Base-by-base conservation (phyloP, 2,797 vertebrate species). In the Sebastes kiyomatsui region DNA sequence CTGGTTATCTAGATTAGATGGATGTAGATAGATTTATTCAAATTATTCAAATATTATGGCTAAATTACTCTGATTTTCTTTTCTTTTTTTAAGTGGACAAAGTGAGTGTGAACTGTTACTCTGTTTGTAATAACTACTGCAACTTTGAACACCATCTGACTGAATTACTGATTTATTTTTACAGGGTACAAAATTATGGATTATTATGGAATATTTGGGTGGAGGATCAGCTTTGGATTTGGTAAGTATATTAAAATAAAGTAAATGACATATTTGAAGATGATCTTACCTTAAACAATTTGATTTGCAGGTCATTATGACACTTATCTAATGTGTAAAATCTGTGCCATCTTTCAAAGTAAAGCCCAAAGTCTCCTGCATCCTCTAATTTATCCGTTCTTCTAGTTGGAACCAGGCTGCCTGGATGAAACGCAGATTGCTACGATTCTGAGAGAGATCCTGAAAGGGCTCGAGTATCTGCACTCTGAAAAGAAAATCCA, bases 401-500 rank as follows among this genome's bases (percentile, higher is more conserved):
- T 73, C 18, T 88, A 99, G 98, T 90, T 99, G 95, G 98, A 99
- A 85, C 97, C 98, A 68, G 98, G 99, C 13, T 90, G 96, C 7
- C 94, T 99, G 60, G 98, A 99, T 83, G 98, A 99, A 95, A 96
- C 94, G 1, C 99, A 99, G 92, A 99, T 99, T 46, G 98, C 99
- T 58, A 99, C 98, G 59, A 97, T 99, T 90, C 90, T 99, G 83
- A 95, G 98, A 89, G 99, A 99, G 92, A 99, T 99, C 79, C 93
- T 99, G 52, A 99, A 98, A 95, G 98, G 99, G 52, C 97, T 99
- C 0, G 99, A 99, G 91, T 99, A 99, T 87, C 96, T 99, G 72
- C 99, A 99, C 95, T 99, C 97, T 1, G 98, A 99, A 92, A 99
- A 98, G 95, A 99, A 99, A 95, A 99, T 99, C 91, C 99, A 99